A percentile compares a stretch with the other conserved stretches of the same genome.
Evolutionary conservation across 2,888 invertebrate genomes (phyloP).

Genomic region (Andrena dorsata): DNA sequence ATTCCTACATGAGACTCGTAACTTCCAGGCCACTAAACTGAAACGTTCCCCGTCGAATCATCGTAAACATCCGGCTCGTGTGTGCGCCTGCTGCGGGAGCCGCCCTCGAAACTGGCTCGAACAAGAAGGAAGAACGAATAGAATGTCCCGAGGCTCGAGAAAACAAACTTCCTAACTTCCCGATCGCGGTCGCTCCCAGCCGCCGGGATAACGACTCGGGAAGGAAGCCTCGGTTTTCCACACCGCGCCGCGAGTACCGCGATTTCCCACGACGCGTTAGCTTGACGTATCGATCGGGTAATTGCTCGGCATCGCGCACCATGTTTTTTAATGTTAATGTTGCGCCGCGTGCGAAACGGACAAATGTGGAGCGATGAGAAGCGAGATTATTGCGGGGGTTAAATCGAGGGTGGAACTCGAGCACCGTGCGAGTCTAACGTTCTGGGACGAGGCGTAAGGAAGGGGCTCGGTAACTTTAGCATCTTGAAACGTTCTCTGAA

Average conservation of each 20-base stretch:
- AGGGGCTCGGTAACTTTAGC: neutral
- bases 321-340: constrained; percentile 5
- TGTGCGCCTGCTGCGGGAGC: constrained; percentile 13
- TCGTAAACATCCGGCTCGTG: constrained; percentile 47
- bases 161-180: constrained; percentile 15
- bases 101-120: constrained; percentile 24
- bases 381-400: constrained; percentile 16
- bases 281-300: constrained; percentile 23
- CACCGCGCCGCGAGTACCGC: neutral
- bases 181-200: neutral
- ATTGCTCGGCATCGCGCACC: constrained; percentile 7
- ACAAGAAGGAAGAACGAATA: constrained; percentile 15
- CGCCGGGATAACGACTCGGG: neutral
- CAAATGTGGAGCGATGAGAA: constrained; percentile 38
- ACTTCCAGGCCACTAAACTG: constrained; percentile 29
- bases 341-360: constrained; percentile 3
- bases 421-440: neutral
- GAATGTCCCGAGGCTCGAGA: neutral
- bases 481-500: neutral
- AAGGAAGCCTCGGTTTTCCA: neutral
- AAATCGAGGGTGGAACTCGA: neutral
- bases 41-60: constrained; percentile 17
- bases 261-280: constrained; percentile 7
- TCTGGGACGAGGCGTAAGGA: neutral
- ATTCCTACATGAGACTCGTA: constrained; percentile 34